A percentile compares a stretch with the other conserved stretches of the same genome.
Evolutionary conservation across 2,797 vertebrate species (phyloP).

Genomic region (Rhinoraja longicauda): DNA sequence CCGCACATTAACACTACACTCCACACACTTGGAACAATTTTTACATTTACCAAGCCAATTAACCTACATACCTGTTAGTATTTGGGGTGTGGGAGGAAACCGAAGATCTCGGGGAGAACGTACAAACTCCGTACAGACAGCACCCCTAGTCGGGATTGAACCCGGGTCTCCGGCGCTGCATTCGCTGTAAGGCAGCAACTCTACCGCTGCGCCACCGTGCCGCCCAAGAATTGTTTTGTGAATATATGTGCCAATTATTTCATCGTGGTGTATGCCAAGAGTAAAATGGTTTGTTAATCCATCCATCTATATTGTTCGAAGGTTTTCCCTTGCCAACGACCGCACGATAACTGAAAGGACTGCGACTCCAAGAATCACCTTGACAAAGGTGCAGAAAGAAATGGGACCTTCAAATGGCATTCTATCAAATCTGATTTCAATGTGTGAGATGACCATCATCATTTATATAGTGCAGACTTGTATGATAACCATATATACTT

Average conservation of each 20-base stretch:
- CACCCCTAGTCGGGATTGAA: too few species aligned
- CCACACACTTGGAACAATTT: too few species aligned
- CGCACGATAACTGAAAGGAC: background rate
- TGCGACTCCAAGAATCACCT: background rate
- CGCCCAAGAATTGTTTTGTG: background rate
- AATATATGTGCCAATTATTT: background rate
- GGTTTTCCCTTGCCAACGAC: background rate
- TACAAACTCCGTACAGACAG: too few species aligned
- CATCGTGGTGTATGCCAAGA: background rate
- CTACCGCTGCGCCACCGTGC: too few species aligned
- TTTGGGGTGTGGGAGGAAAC: too few species aligned
- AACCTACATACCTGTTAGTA: too few species aligned
- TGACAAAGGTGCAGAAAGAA: background rate
- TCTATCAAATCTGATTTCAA: background rate
- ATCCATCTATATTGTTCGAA: background rate
- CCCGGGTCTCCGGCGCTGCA: too few species aligned
- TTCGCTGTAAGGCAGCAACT: too few species aligned
- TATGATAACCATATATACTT: background rate
- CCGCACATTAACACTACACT: too few species aligned
- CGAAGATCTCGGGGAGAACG: too few species aligned
- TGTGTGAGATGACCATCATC: background rate
- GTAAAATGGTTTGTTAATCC: background rate
- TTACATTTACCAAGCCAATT: too few species aligned
- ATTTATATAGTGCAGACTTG: background rate
- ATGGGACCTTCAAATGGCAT: background rate